Percentiles rank a stretch among this genome's conserved stretches.
These are phyloP conservation scores for Stenolophus ochropezus DNA, from an alignment of 2,888 invertebrate species.

Conservation along the genomic window DNA sequence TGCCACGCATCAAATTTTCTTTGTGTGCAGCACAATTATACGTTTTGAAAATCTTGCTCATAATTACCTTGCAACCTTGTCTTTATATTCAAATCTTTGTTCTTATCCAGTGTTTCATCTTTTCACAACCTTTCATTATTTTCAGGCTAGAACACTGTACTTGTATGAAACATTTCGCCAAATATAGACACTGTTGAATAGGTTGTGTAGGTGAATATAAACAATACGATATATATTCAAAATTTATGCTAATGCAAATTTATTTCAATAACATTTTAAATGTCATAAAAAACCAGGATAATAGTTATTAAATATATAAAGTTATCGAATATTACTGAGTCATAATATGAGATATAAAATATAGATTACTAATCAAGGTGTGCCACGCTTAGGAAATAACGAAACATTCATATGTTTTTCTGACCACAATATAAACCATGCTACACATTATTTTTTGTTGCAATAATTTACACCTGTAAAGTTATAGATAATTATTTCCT, in stretches of 20 bases:
- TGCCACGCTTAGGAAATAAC: neutral
- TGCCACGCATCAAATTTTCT: neutral
- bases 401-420: neutral
- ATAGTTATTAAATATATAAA: no score
- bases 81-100: conserved; percentile 29
- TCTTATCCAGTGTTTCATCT: conserved; percentile 11
- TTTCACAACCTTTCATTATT: conserved; percentile 35
- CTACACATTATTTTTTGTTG: neutral
- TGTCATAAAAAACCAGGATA: no score
- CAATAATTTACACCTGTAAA: neutral
- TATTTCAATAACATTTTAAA: no score
- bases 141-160: conserved; percentile 9
- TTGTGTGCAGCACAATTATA: neutral
- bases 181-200: neutral
- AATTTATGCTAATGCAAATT: neutral
- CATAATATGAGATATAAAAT: neutral
- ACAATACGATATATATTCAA: neutral
- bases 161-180: neutral
- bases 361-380: conserved; percentile 27
- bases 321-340: neutral
- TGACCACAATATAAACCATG: neutral
- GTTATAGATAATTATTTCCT: neutral
- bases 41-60: neutral
- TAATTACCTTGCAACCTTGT: conserved; percentile 10
- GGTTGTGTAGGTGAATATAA: neutral